A percentile compares a stretch with the other conserved stretches of the same genome.
These are phyloP conservation scores for Aphidius colemani DNA, from an alignment of 2,888 invertebrate species.

Conservation along the genomic window DNA sequence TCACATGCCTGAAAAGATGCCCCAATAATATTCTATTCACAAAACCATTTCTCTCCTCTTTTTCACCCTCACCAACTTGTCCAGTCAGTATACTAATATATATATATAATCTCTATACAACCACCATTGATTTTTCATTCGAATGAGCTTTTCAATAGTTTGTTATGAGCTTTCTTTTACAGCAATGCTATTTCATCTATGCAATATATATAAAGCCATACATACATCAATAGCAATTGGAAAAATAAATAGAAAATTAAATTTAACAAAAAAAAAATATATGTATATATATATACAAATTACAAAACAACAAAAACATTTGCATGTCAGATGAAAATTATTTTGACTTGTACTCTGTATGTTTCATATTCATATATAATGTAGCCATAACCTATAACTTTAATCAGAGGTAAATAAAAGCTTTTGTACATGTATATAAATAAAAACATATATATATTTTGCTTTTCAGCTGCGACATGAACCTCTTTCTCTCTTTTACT, in stretches of 20 bases:
- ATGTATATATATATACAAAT: background rate
- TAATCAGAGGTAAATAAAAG: conserved; percentile 58
- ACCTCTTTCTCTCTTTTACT: conserved; percentile 29
- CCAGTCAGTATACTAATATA: conserved; percentile 29
- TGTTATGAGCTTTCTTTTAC: conserved; percentile 58
- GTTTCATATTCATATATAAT: conserved; percentile 19
- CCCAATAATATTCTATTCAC: conserved; percentile 61
- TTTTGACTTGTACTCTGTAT: conserved; percentile 10
- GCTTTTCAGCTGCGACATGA: background rate
- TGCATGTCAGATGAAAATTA: conserved; percentile 6
- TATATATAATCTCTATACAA: conserved; percentile 27
- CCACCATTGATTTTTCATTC: conserved; percentile 59
- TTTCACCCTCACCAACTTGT: conserved; percentile 40
- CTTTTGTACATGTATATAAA: conserved; percentile 46
- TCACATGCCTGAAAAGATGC: conserved; percentile 59
- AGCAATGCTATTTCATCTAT: conserved; percentile 43
- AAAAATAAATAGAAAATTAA: too few species aligned
- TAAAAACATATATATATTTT: conserved; percentile 27
- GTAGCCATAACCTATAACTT: conserved; percentile 52
- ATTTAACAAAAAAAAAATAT: too few species aligned
- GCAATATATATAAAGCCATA: background rate
- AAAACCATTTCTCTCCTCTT: conserved; percentile 42
- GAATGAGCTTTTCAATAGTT: conserved; percentile 58
- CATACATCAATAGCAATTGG: background rate
- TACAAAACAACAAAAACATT: conserved; percentile 10